Evolutionary conservation across 2,888 invertebrate species (phyloP).

Genomic region (Chrysina gloriosa): DNA sequence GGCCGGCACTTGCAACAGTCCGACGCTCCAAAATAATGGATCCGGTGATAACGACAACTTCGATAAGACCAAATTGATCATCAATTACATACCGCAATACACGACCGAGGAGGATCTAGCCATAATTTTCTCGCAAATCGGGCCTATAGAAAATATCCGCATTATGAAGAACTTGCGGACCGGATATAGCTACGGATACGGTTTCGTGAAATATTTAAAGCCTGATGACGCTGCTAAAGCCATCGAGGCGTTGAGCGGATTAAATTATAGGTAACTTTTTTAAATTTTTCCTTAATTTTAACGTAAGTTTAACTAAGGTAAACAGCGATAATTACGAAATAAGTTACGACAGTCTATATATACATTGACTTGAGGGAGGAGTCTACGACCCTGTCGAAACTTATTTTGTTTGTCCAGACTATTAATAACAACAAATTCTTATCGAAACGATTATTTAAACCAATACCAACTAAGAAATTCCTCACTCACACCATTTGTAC

Average conservation of each 20-base stretch:
- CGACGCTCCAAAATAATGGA: slow-evolving; percentile 47
- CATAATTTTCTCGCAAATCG: slow-evolving; percentile 88
- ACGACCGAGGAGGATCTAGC: slow-evolving; percentile 92
- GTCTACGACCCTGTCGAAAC: no score
- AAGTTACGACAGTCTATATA: no score
- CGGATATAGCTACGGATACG: slow-evolving; percentile 96
- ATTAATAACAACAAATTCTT: no score
- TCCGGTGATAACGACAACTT: slow-evolving; percentile 57
- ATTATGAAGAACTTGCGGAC: slow-evolving; percentile 92
- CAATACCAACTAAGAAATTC: no score
- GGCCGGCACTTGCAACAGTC: slow-evolving; percentile 9
- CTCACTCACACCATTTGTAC: no score
- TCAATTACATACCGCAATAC: slow-evolving; percentile 95
- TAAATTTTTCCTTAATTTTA: neutral
- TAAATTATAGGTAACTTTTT: slow-evolving; percentile 52
- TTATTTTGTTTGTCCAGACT: no score
- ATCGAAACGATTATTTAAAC: no score
- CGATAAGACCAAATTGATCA: slow-evolving; percentile 84
- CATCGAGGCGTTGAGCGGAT: slow-evolving; percentile 86
- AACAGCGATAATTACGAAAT: no score
- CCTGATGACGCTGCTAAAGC: slow-evolving; percentile 89
- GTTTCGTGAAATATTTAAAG: slow-evolving; percentile 91
- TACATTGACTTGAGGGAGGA: no score
- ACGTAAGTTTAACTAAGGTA: no score
- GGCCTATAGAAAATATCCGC: slow-evolving; percentile 89